These are phyloP conservation scores for Drosophila mayaguana DNA, from an alignment of 2,888 invertebrate genomes.

Conservation along the genomic window DNA sequence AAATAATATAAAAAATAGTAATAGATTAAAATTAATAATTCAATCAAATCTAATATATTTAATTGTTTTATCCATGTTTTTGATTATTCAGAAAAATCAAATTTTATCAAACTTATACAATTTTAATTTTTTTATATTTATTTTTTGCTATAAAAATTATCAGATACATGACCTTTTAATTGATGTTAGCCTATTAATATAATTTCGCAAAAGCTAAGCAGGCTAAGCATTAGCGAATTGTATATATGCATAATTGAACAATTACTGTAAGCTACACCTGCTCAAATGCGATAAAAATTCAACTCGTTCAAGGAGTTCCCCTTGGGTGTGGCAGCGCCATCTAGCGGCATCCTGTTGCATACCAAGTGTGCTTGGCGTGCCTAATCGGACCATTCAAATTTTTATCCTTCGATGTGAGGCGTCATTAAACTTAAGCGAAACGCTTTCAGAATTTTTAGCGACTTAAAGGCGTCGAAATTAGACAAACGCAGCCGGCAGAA, in stretches of 20 bases:
- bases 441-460: constrained; percentile 72
- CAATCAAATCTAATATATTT: background rate
- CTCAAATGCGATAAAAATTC: too few relatives aligned
- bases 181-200: background rate
- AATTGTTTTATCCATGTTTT: background rate
- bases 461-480: constrained; percentile 68
- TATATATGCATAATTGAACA: background rate
- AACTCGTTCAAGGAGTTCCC: background rate
- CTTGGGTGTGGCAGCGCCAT: constrained; percentile 1
- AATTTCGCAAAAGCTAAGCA: background rate
- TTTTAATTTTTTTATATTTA: too few relatives aligned
- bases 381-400: constrained; percentile 59
- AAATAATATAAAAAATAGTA: background rate
- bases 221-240: background rate
- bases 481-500: constrained; percentile 37
- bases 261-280: background rate
- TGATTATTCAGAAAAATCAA: background rate
- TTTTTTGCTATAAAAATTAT: too few relatives aligned
- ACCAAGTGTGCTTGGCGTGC: constrained; percentile 43
- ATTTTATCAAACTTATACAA: background rate
- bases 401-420: constrained; percentile 72
- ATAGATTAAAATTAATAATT: too few relatives aligned
- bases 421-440: constrained; percentile 71
- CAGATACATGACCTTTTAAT: too few relatives aligned
- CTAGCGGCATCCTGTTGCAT: constrained; percentile 67